phyloP scores from a whole-genome alignment of 2,888 invertebrate species.

The Brachynemurus nebulosus region DNA sequence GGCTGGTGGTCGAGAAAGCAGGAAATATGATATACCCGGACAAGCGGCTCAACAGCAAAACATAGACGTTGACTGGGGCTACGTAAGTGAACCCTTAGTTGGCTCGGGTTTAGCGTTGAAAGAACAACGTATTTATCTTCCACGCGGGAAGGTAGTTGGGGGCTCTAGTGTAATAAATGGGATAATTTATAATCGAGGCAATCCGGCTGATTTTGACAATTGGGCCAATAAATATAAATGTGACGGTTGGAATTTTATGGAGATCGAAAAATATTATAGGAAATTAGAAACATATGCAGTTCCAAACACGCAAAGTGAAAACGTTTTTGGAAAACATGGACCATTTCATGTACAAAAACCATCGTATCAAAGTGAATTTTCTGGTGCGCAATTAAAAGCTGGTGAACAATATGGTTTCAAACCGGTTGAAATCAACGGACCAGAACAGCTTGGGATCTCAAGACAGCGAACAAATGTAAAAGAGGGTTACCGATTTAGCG shows the following conservation, averaged over 20 bases:
- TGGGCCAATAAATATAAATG: too few relatives aligned
- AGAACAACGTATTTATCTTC: conserved; percentile 26
- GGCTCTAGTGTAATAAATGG: conserved; percentile 68
- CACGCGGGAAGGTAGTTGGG: conserved; percentile 63
- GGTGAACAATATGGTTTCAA: conserved; percentile 45
- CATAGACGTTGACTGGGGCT: conserved; percentile 45
- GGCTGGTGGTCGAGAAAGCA: conserved; percentile 40
- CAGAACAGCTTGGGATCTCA: conserved; percentile 45
- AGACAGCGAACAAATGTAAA: conserved; percentile 47
- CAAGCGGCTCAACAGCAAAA: conserved; percentile 48
- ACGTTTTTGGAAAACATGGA: conserved; percentile 37
- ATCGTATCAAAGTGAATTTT: conserved; percentile 32
- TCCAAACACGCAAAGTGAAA: conserved; percentile 37
- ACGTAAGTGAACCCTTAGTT: conserved; percentile 34
- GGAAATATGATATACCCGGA: conserved; percentile 51
- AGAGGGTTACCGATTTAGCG: conserved; percentile 51
- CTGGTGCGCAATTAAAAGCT: conserved; percentile 44
- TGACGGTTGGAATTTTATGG: conserved; percentile 53
- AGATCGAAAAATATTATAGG: conserved; percentile 61
- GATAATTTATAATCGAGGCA: conserved; percentile 66
- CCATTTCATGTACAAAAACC: conserved; percentile 40
- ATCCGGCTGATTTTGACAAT: conserved; percentile 55
- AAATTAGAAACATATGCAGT: conserved; percentile 51
- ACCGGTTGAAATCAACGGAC: conserved; percentile 46
- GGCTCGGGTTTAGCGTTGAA: conserved; percentile 28